These are phyloP conservation scores for Nymphalis polychloros DNA, from an alignment of 2,888 invertebrate genomes.

Conservation along the genomic window DNA sequence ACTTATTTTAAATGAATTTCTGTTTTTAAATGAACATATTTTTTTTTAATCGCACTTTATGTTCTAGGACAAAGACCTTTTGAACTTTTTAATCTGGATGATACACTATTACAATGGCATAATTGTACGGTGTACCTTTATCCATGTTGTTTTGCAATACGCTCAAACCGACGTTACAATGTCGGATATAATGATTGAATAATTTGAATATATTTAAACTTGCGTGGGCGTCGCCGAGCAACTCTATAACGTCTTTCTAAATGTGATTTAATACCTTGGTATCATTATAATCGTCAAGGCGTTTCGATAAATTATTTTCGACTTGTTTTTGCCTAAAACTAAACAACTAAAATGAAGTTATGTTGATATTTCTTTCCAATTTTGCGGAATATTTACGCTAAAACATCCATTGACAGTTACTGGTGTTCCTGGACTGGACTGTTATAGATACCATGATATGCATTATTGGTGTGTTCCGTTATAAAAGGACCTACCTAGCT, in stretches of 20 bases:
- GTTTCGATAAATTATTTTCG: constrained; percentile 9
- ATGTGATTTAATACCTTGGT: constrained; percentile 21
- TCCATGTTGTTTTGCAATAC: constrained; percentile 13
- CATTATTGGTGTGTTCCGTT: too few relatives aligned
- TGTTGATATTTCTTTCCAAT: background rate
- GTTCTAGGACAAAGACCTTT: background rate
- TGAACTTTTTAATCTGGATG: background rate
- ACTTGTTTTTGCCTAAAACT: background rate
- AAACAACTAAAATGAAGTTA: background rate
- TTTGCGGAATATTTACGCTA: too few relatives aligned
- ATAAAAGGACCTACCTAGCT: too few relatives aligned
- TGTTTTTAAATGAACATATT: too few relatives aligned
- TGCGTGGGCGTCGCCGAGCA: constrained; percentile 23
- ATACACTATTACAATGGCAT: background rate
- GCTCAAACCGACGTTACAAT: constrained; percentile 15
- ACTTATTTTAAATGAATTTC: too few relatives aligned
- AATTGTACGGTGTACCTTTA: background rate
- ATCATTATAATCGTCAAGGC: constrained; percentile 30
- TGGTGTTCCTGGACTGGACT: too few relatives aligned
- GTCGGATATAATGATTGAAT: constrained; percentile 30
- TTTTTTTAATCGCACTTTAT: too few relatives aligned
- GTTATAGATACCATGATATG: too few relatives aligned
- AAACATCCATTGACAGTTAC: too few relatives aligned
- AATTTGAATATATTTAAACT: constrained; percentile 27
- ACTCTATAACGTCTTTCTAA: constrained; percentile 23